Evolutionary conservation across 2,888 invertebrate genomes (phyloP), one percentile per base, ranked within the genome.

Genomic region (Lydus trimaculatus): DNA sequence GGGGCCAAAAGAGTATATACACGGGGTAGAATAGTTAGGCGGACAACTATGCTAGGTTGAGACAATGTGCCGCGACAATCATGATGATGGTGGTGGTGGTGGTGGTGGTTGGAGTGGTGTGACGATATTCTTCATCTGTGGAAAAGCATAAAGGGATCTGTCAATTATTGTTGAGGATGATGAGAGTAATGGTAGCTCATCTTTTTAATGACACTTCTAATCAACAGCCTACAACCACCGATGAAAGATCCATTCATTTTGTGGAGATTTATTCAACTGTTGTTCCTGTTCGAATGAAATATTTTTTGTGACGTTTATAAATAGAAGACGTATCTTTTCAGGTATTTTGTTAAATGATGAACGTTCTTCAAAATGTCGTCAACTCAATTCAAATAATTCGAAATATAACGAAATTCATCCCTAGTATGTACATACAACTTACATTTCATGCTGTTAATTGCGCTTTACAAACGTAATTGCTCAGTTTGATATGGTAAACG

Each of bases 201-300:
- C 76, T 76, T 72, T 76, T 80, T 82, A 81, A 81, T 81, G 78
- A 77, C 78, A 75, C 80, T 78, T 76, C 80, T 81, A 81, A 81
- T 82, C 81, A 81, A 81, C 78, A 17, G 17, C 66, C 64, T 25
- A 31, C 28, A 59, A 60, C 60, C 36, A 23, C 31, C 25, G 33
- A 31, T 31, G 31, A 20, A 20, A 31, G 13, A 15, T 36, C 31
- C 60, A 60, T 36, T 33, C 60, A 31, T 36, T 31, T 36, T 36
- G 31, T 20, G 13, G 31, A 9, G 33, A 60, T 60, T 60, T 36
- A 60, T 20, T 28, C 7, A 13, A 36, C 23, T 31, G 58, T 9
- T 31, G 58, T 9, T 9, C n/a, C 20, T 48, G 11, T 60, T n/a
- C 60, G 11, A 31, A 31, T 60, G 13, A 23, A 67, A 67, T 67